Evolutionary conservation across 2,888 invertebrate species (phyloP), one percentile per base, ranked within the genome.

Genomic region (Andrena chrysosceles): DNA sequence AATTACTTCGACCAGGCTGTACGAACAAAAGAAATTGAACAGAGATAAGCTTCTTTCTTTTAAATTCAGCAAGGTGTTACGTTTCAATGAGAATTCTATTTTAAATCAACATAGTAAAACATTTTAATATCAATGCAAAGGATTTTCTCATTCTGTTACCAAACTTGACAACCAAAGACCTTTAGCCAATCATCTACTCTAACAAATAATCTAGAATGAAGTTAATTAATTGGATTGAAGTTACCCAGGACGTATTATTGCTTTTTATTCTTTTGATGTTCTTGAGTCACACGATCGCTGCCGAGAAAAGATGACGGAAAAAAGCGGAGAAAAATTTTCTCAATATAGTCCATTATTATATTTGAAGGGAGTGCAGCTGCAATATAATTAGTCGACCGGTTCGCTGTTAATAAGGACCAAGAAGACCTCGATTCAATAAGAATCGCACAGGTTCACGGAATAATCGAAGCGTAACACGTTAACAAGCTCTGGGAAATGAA

Each of bases 361-460:
- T 52, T 29, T 35, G n/a, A 29, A 59, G 33, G 42, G 23, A 59
- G 8, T 13, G 2, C 54, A 26, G 54, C 16, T 48, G 54, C 42
- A 35, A 71, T 54, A 52, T 56, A 62, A 80, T 77, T 80, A 80
- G 10, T 35, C 2, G 26, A 62, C 33, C 48, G 16, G 7, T 26
- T 68, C 49, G 29, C 31, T 29, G 48, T 10, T 59, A 23, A 23
- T 31, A 23, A 64, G 23, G 2, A 13, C 7, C 13, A 20, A 64
- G 10, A 23, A 33, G 4, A 16, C 23, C 33, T 54, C 35, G 8
- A 2, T 69, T 35, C 33, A 48, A 29, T 13, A 6, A 35, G 4
- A 59, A 23, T 42, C 52, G 8, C 35, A 20, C 35, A 60, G 8
- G 26, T 8, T 29, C 31, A 0, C 0, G 42, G 16, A 29, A 5